Conservation (phyloP, 2,888 invertebrate genomes). For the Scaptomyza parva region DNA sequence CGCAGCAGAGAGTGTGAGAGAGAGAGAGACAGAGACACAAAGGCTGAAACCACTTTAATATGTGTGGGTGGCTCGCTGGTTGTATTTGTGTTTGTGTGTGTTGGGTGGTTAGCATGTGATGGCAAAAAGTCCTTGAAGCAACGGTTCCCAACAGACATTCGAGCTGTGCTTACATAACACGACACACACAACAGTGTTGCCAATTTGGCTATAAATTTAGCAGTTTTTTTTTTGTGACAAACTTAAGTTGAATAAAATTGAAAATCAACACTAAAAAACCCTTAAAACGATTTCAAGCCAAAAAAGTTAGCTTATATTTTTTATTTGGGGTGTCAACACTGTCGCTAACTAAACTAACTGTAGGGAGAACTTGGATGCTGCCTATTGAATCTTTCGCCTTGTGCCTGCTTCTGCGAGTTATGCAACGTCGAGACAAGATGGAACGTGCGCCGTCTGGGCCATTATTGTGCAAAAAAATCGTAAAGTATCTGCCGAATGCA, state of each 20-base stretch:
- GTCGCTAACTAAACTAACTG: constrained; percentile 28
- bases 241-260: no score
- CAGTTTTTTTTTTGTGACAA: neutral
- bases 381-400: constrained; percentile 13
- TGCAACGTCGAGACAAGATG: constrained; percentile 59
- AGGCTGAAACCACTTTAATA: constrained; percentile 3
- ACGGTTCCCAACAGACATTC: constrained; percentile 47
- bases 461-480: constrained; percentile 47
- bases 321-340: neutral
- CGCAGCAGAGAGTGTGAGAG: constrained; percentile 2
- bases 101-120: constrained; percentile 8
- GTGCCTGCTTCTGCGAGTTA: constrained; percentile 34
- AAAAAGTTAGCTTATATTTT: neutral
- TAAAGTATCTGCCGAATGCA: constrained; percentile 62
- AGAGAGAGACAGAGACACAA: constrained; percentile 3
- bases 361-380: constrained; percentile 41
- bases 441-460: constrained; percentile 57
- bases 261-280: no score
- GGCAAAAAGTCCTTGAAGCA: constrained; percentile 79
- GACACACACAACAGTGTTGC: constrained; percentile 3
- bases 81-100: no score
- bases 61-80: constrained; percentile 12
- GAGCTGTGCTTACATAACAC: constrained; percentile 30
- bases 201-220: neutral
- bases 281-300: neutral